Conservation (phyloP, 2,888 invertebrate species). For the Polietes domitor region DNA sequence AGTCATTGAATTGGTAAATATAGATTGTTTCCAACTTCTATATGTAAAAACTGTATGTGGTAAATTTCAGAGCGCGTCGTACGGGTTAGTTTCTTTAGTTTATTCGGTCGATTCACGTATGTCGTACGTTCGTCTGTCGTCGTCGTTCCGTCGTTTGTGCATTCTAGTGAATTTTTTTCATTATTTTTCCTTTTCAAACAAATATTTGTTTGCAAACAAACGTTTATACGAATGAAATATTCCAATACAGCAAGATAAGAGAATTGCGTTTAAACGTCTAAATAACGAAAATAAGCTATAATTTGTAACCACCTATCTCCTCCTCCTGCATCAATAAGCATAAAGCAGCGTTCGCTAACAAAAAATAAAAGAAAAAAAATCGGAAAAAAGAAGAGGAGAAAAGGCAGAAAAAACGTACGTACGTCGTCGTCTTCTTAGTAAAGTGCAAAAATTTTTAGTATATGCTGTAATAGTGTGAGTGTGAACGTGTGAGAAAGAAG, state of each 20-base stretch:
- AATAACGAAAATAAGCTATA: neutral
- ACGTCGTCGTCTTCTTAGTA: slow-evolving; percentile 10
- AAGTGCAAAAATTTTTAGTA: slow-evolving; percentile 8
- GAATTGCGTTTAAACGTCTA: neutral
- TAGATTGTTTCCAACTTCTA: no score
- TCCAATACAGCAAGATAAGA: neutral
- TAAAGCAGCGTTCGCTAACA: neutral
- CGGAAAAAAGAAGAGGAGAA: neutral
- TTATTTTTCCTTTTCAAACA: slow-evolving; percentile 1
- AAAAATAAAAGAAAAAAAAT: neutral
- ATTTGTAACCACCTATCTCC: neutral
- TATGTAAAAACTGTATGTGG: no score
- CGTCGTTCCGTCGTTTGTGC: slow-evolving; percentile 15
- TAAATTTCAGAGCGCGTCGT: no score
- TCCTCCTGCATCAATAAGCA: neutral
- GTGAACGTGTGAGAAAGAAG: slow-evolving; percentile 38
- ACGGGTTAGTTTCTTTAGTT: no score
- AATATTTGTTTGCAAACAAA: neutral
- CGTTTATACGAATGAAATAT: neutral
- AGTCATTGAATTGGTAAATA: no score
- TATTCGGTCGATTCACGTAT: slow-evolving; percentile 63
- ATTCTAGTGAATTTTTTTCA: neutral
- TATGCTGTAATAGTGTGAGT: slow-evolving; percentile 40
- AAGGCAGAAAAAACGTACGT: slow-evolving; percentile 7
- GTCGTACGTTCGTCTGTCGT: slow-evolving; percentile 7